phyloP scores from a whole-genome alignment of 2,113 vertebrate species.

The Castor canadensis region DNA sequence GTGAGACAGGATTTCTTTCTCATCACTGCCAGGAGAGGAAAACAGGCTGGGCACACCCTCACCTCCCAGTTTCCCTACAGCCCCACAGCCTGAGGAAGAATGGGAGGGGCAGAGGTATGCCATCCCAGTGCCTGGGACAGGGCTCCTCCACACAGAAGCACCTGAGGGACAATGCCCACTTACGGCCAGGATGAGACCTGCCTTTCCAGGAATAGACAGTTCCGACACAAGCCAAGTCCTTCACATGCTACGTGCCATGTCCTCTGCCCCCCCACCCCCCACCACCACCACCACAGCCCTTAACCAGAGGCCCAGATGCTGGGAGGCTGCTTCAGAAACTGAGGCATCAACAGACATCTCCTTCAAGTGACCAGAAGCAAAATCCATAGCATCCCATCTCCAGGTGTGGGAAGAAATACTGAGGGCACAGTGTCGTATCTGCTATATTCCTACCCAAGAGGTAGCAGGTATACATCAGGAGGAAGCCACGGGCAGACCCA shows the following conservation, averaged over 20 bases:
- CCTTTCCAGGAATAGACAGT: neutral
- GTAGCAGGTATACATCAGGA: fast-evolving
- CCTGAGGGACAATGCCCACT: fast-evolving
- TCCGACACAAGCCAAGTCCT: neutral
- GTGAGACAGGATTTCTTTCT: no score
- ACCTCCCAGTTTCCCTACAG: neutral
- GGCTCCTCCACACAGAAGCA: fast-evolving
- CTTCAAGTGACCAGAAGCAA: neutral
- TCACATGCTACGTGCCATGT: neutral
- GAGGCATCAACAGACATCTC: neutral
- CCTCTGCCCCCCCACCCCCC: neutral
- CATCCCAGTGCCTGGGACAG: neutral
- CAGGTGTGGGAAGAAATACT: neutral
- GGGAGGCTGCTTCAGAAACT: neutral
- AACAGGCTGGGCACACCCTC: neutral
- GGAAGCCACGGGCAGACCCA: neutral
- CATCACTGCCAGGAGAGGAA: fast-evolving
- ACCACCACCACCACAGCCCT: neutral
- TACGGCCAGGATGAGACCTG: neutral
- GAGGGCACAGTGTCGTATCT: neutral
- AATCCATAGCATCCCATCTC: neutral
- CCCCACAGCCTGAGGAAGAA: neutral
- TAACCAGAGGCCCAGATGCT: neutral
- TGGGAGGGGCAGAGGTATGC: no score
- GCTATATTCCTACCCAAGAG: fast-evolving